Base-by-base conservation (phyloP, 2,888 invertebrate species). In the Trimorus sp. region DNA sequence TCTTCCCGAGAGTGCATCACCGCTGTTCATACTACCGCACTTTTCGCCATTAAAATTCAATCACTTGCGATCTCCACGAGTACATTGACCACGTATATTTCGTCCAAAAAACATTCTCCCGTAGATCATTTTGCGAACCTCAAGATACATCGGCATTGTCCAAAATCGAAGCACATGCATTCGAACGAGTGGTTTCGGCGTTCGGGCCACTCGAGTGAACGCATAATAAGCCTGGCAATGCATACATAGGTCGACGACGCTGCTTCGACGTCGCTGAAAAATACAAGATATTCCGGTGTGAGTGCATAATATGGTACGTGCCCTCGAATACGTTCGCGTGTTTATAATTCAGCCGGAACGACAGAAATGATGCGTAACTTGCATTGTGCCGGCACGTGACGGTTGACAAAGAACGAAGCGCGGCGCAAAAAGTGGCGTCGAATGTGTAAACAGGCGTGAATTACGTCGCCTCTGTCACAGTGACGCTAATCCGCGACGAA, bases 291-390 rank as follows among this genome's bases (percentile, higher is more conserved):
- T 76, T 75, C 56, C 45, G 37, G 38, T 62, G 66, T 37, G 49
- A 63, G 71, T 76, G 62, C 53, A 80, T 71, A 76, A 80, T 76
- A 75, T 54, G 58, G 26, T 71, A 76, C 76, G 76, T 76, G 76
- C 80, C 15, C 62, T 59, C 66, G 80, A 80, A 80, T 80, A 76
- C 70, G 42, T 71, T 80, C 59, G 45, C 16, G 71, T 62, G 49
- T 71, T 80, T 69, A 76, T 80, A 76, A 80, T 71, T 71, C 71
- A 66, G 51, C 40, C 56, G 53, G 60, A 48, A 69, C 66, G 80
- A 76, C 60, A 65, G 75, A 63, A 60, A 45, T 56, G 74, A 62
- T 79, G 60, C 79, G 69, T 74, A 62, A 45, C 63, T 69, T 14
- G 48, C 62, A 79, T 79, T 74, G 79, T 74, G 12, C 38, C 12